These are phyloP conservation scores for Ceratoteleas bidentatus DNA, from an alignment of 1,140 invertebrate genomes.

Conservation along the genomic window DNA sequence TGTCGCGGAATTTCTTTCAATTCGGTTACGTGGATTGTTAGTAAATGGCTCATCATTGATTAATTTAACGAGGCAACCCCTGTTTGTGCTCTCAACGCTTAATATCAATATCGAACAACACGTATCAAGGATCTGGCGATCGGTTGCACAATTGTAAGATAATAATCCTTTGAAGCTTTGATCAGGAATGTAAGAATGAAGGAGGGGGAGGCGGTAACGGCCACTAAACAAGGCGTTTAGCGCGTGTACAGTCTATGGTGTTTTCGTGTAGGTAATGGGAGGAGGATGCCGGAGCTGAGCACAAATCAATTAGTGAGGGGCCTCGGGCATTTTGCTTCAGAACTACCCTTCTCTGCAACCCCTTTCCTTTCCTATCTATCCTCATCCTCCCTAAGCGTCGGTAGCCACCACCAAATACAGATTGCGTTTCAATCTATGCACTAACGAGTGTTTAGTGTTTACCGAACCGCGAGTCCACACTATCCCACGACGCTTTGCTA, in stretches of 20 bases:
- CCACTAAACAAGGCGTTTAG: conserved; percentile 62
- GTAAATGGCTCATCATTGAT: conserved; percentile 23
- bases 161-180: conserved; percentile 78
- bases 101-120: conserved; percentile 48
- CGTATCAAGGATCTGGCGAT: conserved; percentile 42
- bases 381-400: conserved; percentile 63
- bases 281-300: conserved; percentile 73
- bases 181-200: conserved; percentile 69
- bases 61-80: conserved; percentile 11
- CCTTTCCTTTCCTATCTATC: conserved; percentile 68
- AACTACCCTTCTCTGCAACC: conserved; percentile 70
- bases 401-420: conserved; percentile 79
- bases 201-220: conserved; percentile 56
- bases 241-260: conserved; percentile 68
- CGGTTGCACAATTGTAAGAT: conserved; percentile 68
- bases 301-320: conserved; percentile 78
- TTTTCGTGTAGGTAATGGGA: conserved; percentile 67
- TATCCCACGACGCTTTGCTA: conserved; percentile 75
- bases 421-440: conserved; percentile 80
- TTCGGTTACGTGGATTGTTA: not conserved
- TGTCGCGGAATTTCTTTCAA: conserved; percentile 8
- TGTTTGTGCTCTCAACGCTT: conserved; percentile 42
- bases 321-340: conserved; percentile 71
- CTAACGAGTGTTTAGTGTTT: conserved; percentile 81
- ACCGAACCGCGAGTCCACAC: conserved; percentile 77